Percentiles rank a stretch among this genome's conserved stretches.
Evolutionary conservation across 2,888 invertebrate species (phyloP).

Genomic region (Melanotus villosus): DNA sequence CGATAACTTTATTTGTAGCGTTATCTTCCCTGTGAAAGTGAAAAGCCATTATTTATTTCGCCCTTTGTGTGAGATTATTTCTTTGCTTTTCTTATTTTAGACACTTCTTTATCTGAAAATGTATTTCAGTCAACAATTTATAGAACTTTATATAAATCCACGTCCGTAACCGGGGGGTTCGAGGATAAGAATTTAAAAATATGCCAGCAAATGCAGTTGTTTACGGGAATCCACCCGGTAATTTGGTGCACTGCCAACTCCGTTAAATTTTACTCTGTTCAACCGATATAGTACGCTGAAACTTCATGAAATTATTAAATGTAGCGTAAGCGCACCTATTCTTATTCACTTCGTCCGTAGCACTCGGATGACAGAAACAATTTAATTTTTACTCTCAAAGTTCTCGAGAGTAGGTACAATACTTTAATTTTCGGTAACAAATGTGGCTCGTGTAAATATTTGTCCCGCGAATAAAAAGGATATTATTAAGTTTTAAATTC

Average conservation of each 20-base stretch:
- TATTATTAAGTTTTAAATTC: too few species aligned
- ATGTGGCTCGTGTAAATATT: too few species aligned
- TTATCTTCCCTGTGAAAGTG: constrained; percentile 26
- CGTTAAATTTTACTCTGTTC: constrained; percentile 47
- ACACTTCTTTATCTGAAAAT: constrained; percentile 26
- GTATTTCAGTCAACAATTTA: constrained; percentile 31
- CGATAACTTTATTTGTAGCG: constrained; percentile 31
- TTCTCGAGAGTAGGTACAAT: neutral
- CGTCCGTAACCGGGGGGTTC: neutral
- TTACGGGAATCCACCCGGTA: constrained; percentile 42
- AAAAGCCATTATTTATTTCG: constrained; percentile 30
- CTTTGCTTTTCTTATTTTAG: constrained; percentile 29
- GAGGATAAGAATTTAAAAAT: constrained; percentile 16
- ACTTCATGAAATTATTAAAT: constrained; percentile 58
- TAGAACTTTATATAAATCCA: constrained; percentile 19
- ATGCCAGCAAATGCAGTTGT: constrained; percentile 38
- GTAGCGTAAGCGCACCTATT: constrained; percentile 49
- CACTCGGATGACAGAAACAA: neutral
- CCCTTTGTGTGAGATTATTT: constrained; percentile 21
- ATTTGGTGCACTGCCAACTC: constrained; percentile 56
- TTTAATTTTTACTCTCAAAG: neutral
- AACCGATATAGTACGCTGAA: constrained; percentile 52
- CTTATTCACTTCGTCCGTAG: constrained; percentile 44
- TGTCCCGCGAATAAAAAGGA: too few species aligned
- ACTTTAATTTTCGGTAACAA: neutral